Percentiles rank a stretch among this genome's conserved stretches.
Evolutionary conservation across 2,888 invertebrate genomes (phyloP).

Genomic region (Meiosimyza platycephala): DNA sequence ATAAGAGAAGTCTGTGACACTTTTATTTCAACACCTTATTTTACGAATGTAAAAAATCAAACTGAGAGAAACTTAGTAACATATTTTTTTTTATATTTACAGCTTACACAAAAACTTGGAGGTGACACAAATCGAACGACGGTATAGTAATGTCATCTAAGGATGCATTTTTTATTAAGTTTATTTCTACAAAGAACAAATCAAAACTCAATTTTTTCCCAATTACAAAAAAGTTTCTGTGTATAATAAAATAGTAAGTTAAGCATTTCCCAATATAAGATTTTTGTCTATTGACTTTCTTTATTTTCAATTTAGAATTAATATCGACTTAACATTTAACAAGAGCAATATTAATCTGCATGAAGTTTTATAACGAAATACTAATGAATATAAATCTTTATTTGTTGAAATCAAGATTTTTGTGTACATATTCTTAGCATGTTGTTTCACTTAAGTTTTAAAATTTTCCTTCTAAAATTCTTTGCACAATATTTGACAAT

Average conservation of each 20-base stretch:
- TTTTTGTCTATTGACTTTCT: background rate
- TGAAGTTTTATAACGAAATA: too few relatives aligned
- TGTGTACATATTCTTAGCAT: too few relatives aligned
- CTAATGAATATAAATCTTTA: background rate
- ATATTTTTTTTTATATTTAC: slow-evolving; percentile 63
- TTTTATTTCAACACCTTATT: too few relatives aligned
- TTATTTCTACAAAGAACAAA: slow-evolving; percentile 43
- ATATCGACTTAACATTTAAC: background rate
- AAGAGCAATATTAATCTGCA: background rate
- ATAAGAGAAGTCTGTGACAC: too few relatives aligned
- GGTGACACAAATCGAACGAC: slow-evolving; percentile 86
- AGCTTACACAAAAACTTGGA: slow-evolving; percentile 83
- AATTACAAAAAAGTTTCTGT: slow-evolving; percentile 40
- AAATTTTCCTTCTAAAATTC: slow-evolving; percentile 47
- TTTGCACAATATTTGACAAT: slow-evolving; percentile 42
- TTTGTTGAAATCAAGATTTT: too few relatives aligned
- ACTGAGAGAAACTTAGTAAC: background rate
- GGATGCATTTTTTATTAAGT: slow-evolving; percentile 53
- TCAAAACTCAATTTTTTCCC: slow-evolving; percentile 29
- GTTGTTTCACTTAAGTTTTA: slow-evolving; percentile 32
- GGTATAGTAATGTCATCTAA: slow-evolving; percentile 70
- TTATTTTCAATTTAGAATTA: background rate
- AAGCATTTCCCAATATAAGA: background rate
- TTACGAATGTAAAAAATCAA: too few relatives aligned
- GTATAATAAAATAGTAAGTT: slow-evolving; percentile 44